These are phyloP conservation scores for Idaea straminata DNA, from an alignment of 2,888 invertebrate species.

Conservation along the genomic window DNA sequence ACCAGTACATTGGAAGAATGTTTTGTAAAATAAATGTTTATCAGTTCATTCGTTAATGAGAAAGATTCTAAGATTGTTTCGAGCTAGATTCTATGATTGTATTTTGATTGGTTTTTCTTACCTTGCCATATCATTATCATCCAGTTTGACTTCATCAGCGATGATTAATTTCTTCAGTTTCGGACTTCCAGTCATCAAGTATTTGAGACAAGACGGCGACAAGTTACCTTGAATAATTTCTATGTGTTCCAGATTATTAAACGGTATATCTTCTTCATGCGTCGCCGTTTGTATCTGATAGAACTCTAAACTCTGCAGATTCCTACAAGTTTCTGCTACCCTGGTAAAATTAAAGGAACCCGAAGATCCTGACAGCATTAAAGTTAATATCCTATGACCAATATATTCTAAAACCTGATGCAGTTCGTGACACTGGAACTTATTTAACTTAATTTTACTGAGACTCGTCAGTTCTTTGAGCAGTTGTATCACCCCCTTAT, in stretches of 20 bases:
- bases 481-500: slow-evolving; percentile 73
- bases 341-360: slow-evolving; percentile 81
- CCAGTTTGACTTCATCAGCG: slow-evolving; percentile 83
- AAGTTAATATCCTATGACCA: slow-evolving; percentile 75
- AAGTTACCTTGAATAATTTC: slow-evolving; percentile 85
- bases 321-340: slow-evolving; percentile 80
- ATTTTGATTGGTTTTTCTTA: slow-evolving; percentile 45
- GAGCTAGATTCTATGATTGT: too few species aligned
- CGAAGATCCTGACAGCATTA: slow-evolving; percentile 80
- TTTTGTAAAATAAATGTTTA: slow-evolving; percentile 6
- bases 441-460: slow-evolving; percentile 81
- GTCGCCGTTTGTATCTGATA: slow-evolving; percentile 83
- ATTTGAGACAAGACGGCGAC: slow-evolving; percentile 77
- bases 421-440: slow-evolving; percentile 82
- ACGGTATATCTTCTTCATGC: slow-evolving; percentile 77
- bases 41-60: not conserved
- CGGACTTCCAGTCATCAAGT: slow-evolving; percentile 81
- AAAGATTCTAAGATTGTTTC: not conserved
- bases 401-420: slow-evolving; percentile 77
- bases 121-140: slow-evolving; percentile 84
- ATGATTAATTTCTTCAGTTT: slow-evolving; percentile 82
- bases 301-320: slow-evolving; percentile 82
- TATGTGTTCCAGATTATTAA: slow-evolving; percentile 82
- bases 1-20: not conserved
- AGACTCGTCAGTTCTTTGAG: slow-evolving; percentile 72